These are phyloP conservation scores for Agelastica alni DNA, from an alignment of 2,888 invertebrate species.

Conservation along the genomic window DNA sequence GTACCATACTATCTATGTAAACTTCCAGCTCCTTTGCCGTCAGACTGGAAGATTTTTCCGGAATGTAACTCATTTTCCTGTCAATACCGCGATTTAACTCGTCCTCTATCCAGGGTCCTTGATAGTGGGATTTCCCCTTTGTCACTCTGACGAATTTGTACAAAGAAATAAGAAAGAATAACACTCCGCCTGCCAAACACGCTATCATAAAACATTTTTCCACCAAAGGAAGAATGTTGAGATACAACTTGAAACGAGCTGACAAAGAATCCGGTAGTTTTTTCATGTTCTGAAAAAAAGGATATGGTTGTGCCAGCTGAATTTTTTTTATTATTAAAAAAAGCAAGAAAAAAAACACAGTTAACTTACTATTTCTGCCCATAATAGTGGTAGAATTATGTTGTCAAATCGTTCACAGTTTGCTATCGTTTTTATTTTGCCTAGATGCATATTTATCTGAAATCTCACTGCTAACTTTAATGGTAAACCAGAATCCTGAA, in stretches of 20 bases:
- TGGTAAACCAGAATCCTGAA: constrained; percentile 72
- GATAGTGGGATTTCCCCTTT: constrained; percentile 23
- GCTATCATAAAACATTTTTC: constrained; percentile 64
- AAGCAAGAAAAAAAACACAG: neutral
- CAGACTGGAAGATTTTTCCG: constrained; percentile 43
- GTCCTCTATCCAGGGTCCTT: constrained; percentile 48
- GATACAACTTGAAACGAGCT: constrained; percentile 71
- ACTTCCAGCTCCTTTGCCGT: constrained; percentile 51
- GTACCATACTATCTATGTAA: constrained; percentile 39
- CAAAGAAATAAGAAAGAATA: constrained; percentile 61
- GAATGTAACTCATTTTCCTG: constrained; percentile 47
- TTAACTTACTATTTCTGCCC: constrained; percentile 88
- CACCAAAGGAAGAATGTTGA: constrained; percentile 70
- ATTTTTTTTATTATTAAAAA: constrained; percentile 1
- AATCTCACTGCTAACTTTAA: constrained; percentile 77
- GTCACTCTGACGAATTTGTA: constrained; percentile 44
- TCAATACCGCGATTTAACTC: constrained; percentile 44
- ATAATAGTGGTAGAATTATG: constrained; percentile 77
- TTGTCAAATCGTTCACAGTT: constrained; percentile 71
- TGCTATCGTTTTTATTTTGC: constrained; percentile 68
- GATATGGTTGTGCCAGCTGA: too few relatives aligned
- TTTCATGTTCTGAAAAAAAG: constrained; percentile 68
- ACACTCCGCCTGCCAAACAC: constrained; percentile 58
- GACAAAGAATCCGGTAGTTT: constrained; percentile 66
- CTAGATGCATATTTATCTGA: constrained; percentile 86